Evolutionary conservation across 35 echinoderm and acorn worm genomes (phyloP), one percentile per base, ranked within the genome.

Genomic region (Patiria miniata): DNA sequence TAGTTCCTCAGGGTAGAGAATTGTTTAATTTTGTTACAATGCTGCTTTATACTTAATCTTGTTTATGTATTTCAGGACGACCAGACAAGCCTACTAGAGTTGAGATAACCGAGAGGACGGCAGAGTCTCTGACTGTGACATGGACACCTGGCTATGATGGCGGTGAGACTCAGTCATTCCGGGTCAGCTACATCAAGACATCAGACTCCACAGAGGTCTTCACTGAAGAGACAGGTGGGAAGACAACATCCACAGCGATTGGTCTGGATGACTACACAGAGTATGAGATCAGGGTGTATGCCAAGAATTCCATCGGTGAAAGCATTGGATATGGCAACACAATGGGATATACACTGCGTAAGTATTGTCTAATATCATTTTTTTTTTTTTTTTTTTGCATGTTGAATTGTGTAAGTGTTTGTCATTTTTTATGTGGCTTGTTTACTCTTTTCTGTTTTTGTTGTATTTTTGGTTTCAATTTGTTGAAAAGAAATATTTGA

Each of bases 251-350:
- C 61, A 69, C 23, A 26, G 61, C 28, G 61, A 69, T 23, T 21
- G 61, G 61, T 69, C 61, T 69, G 7, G 61, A 69, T 2, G 7
- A 26, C 23, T 69, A 36, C 61, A 69, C 61, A 0, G 28, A 69
- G 61, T 69, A 69, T 34, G 61, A 69, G 61, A 69, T 69, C 61
- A 69, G 34, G 61, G 61, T 69, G 5, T 69, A 69, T 69, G 61
- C 61, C 34, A 12, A 69, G 61, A 69, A 69, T 69, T 17, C 23
- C 28, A 9, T 69, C 23, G 61, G 61, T 26, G 34, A 15, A 69
- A 69, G 28, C 8, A 3, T 23, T 12, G 34, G 0, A 0, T 34
- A 26, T 69, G 61, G 19, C 61, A 69, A 34, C 18, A 8, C 28
- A 30, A 6, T 69, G 61, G 61, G 34, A 69, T 29, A 69, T 34